These are phyloP conservation scores for Rhinichthys osculus DNA, from an alignment of 2,797 vertebrate species.

Conservation along the genomic window DNA sequence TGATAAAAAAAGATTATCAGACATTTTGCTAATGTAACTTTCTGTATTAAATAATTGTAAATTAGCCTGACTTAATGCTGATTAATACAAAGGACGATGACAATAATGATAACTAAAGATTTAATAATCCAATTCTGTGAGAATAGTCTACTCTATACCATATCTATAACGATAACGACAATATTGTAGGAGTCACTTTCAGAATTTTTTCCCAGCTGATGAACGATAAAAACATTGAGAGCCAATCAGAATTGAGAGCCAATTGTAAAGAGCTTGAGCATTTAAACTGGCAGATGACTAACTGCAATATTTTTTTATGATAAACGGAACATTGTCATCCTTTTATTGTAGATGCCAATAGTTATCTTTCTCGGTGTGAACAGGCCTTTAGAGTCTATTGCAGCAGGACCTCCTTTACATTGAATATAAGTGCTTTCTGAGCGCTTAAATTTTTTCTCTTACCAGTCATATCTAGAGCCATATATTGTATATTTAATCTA, in stretches of 20 bases:
- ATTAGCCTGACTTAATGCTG: too few species aligned
- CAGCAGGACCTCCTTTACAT: background rate
- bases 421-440: background rate
- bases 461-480: background rate
- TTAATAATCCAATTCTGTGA: background rate
- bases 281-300: background rate
- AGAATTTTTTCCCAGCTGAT: background rate
- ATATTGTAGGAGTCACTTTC: background rate
- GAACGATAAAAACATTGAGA: background rate
- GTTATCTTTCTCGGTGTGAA: background rate
- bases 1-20: background rate
- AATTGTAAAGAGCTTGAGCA: background rate
- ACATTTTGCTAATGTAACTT: background rate
- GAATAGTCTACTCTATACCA: background rate
- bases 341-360: background rate
- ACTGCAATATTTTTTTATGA: background rate
- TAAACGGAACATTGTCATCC: background rate
- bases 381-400: background rate
- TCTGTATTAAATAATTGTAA: background rate
- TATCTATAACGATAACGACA: background rate
- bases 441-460: background rate
- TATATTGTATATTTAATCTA: slow-evolving; percentile 7
- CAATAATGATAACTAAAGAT: background rate
- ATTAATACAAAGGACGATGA: background rate
- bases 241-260: background rate